Base-by-base conservation (phyloP, 2,113 vertebrate genomes). In the Callaeas wilsoni region DNA sequence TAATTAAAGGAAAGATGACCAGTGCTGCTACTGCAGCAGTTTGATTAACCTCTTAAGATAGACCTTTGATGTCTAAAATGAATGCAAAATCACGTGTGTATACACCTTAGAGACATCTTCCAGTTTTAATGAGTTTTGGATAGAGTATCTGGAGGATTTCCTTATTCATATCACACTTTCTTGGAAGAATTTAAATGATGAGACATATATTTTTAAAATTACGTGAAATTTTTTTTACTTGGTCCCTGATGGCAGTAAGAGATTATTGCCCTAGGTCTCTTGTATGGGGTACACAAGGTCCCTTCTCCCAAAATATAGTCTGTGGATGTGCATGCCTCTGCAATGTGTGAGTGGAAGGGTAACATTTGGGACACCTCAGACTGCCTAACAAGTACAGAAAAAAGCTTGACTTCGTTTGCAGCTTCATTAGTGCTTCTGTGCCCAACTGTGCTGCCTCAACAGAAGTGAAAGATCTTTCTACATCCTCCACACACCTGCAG, bases 401-500 rank as follows among this genome's bases (percentile, higher is more conserved):
- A 91, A 60, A 53, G 18, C n/a, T 57, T 60, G 37, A 21, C 57
- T 63, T 87, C 12, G 4, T 82, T 62, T 89, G 46, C 32, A 83
- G 46, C 93, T 95, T 93, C 26, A 32, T 82, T 89, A 85, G 49
- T 50, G 8, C 37, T 79, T 75, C 56, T 81, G 10, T 65, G n/a
- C 57, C 75, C 29, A 75, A 16, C 55, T 46, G 32, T 81, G 37
- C 42, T 83, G 82, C 62, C 41, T 78, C 39, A 75, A 75, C 41
- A 76, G 71, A 96, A 88, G 71, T 70, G 91, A 92, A 94, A 95
- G 73, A 65, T 37, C 78, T 93, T 76, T 84, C 71, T 90, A 63
- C 80, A 79, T 87, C 62, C 65, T 93, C 69, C 41, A 47, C n/a
- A 47, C 94, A 96, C 75, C 94, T 95, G 92, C 82, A 88, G 75